Conservation (phyloP, 2,113 vertebrate species). For the Microcebus griseorufus region DNA sequence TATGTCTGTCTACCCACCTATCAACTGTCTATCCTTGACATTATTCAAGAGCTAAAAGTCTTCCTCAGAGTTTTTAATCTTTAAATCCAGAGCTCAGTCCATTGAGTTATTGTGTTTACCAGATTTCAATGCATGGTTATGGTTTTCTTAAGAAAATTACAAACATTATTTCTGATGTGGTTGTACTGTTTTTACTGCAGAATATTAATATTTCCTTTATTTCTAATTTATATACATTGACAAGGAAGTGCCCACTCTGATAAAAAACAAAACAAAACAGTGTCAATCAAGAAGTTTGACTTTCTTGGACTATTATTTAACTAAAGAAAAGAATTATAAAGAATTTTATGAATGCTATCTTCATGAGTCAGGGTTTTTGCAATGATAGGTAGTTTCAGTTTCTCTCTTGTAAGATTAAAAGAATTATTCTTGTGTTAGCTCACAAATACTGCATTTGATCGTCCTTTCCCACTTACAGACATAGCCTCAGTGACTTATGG, state of each 20-base stretch:
- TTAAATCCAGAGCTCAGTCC: background rate
- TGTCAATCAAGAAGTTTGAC: conserved; percentile 7
- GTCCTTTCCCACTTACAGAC: background rate
- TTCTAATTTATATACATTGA: background rate
- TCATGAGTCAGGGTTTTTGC: conserved; percentile 13
- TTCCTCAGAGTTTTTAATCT: background rate
- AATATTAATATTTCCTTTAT: background rate
- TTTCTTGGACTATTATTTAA: conserved; percentile 36
- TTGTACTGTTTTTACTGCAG: background rate
- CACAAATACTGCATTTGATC: background rate
- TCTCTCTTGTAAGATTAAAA: background rate
- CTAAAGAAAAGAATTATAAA: background rate
- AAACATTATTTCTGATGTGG: background rate
- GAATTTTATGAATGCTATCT: background rate
- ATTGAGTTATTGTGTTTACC: background rate
- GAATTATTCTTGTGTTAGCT: background rate
- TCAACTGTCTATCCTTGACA: background rate
- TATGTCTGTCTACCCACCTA: background rate
- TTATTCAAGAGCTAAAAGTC: background rate
- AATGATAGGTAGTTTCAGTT: background rate
- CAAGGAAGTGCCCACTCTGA: background rate
- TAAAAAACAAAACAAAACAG: background rate
- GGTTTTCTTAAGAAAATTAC: conserved; percentile 18
- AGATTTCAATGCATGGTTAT: conserved; percentile 16
- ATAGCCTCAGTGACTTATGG: background rate